These are phyloP conservation scores for Conomelus anceps DNA, from an alignment of 2,888 invertebrate genomes.

Conservation along the genomic window DNA sequence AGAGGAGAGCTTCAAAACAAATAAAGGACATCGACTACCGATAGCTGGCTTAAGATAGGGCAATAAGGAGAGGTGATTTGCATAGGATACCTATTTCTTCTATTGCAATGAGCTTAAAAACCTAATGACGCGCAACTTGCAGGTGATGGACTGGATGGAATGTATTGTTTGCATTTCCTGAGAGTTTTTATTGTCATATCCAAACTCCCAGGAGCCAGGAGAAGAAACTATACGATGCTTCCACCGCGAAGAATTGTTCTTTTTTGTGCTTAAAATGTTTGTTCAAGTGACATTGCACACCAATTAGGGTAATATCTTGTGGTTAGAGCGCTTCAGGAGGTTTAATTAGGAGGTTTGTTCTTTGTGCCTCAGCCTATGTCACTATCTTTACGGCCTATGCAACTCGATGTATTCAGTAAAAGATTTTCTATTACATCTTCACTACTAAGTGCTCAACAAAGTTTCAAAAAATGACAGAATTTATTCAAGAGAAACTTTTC, in stretches of 20 bases:
- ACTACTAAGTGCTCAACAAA: not conserved
- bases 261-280: not conserved
- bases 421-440: not conserved
- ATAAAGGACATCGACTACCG: not conserved
- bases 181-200: not conserved
- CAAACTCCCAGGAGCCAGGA: not conserved
- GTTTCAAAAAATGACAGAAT: not conserved
- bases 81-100: not conserved
- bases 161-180: not conserved
- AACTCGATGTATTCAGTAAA: not conserved
- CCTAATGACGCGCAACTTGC: not conserved
- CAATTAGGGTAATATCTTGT: not conserved
- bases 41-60: not conserved
- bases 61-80: not conserved
- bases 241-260: not conserved
- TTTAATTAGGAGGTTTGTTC: not conserved
- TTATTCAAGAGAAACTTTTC: not conserved
- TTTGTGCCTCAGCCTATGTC: too few relatives aligned
- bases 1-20: not conserved
- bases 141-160: not conserved
- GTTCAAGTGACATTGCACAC: not conserved
- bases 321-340: not conserved
- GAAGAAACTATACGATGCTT: too few relatives aligned
- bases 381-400: not conserved
- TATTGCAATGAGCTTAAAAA: not conserved